phyloP scores from a whole-genome alignment of 2,888 invertebrate species.

The Idaea biselata region DNA sequence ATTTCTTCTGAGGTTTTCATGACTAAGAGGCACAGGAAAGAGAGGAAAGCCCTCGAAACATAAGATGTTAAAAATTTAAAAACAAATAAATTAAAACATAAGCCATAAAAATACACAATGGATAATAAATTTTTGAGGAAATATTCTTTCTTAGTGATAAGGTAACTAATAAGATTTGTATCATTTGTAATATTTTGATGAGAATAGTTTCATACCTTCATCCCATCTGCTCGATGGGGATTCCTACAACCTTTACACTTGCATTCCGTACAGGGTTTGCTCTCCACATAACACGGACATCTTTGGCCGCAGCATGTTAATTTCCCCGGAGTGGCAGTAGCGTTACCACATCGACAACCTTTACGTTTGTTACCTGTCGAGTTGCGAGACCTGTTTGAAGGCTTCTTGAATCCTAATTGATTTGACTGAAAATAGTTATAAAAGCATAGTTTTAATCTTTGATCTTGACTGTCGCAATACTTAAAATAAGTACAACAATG shows the following conservation, averaged over 20 bases:
- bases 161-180: too few relatives aligned
- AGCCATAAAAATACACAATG: too few relatives aligned
- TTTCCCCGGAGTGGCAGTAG: slow-evolving; percentile 93
- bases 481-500: neutral
- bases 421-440: slow-evolving; percentile 53
- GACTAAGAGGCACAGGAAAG: too few relatives aligned
- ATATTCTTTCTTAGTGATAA: too few relatives aligned
- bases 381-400: slow-evolving; percentile 67
- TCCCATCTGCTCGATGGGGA: slow-evolving; percentile 91
- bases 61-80: too few relatives aligned
- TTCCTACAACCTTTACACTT: slow-evolving; percentile 96
- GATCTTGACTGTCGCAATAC: neutral
- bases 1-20: too few relatives aligned
- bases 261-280: slow-evolving; percentile 93
- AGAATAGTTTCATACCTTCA: slow-evolving; percentile 79
- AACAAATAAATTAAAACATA: too few relatives aligned
- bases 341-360: slow-evolving; percentile 95
- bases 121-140: too few relatives aligned
- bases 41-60: too few relatives aligned
- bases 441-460: neutral
- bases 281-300: slow-evolving; percentile 96
- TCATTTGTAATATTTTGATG: neutral
- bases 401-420: slow-evolving; percentile 72
- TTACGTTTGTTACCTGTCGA: slow-evolving; percentile 80
- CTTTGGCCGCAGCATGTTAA: slow-evolving; percentile 96